Percentiles rank a stretch among this genome's conserved stretches.
phyloP scores from a whole-genome alignment of 2,888 invertebrate species.

The Calameuta filiformis region DNA sequence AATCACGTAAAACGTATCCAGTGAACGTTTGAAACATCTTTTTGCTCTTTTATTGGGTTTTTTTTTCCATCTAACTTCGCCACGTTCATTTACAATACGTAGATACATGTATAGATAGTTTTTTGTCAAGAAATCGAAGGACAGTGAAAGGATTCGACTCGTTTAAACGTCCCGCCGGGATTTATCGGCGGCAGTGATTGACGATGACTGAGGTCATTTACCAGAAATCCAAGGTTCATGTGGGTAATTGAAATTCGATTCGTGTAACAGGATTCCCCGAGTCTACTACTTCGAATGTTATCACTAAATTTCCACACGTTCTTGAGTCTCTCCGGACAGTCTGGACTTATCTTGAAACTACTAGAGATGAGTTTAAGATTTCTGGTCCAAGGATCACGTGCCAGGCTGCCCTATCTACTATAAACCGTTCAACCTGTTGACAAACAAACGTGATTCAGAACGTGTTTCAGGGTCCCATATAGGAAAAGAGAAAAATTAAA shows the following conservation, averaged over 20 bases:
- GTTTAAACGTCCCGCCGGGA: not conserved
- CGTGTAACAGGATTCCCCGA: not conserved
- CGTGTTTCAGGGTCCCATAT: slow-evolving; percentile 10
- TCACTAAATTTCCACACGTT: not conserved
- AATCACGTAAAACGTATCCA: not conserved
- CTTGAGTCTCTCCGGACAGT: not conserved
- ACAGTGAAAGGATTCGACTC: not conserved
- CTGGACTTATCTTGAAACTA: not conserved
- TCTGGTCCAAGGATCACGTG: not conserved
- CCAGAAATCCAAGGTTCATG: not conserved
- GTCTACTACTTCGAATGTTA: not conserved
- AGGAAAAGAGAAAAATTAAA: slow-evolving; percentile 19
- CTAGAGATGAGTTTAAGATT: not conserved
- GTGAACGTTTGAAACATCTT: not conserved
- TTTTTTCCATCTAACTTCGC: not conserved
- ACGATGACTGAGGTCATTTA: not conserved
- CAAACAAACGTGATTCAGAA: slow-evolving; percentile 42
- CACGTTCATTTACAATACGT: not conserved
- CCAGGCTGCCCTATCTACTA: not conserved
- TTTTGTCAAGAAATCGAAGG: not conserved
- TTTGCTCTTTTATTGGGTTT: not conserved
- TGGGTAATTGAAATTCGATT: not conserved
- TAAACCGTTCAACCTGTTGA: slow-evolving; percentile 29
- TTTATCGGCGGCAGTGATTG: not conserved
- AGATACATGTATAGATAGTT: not conserved